Base-by-base conservation (phyloP, 2,888 invertebrate genomes). In the Peribatodes rhomboidaria region DNA sequence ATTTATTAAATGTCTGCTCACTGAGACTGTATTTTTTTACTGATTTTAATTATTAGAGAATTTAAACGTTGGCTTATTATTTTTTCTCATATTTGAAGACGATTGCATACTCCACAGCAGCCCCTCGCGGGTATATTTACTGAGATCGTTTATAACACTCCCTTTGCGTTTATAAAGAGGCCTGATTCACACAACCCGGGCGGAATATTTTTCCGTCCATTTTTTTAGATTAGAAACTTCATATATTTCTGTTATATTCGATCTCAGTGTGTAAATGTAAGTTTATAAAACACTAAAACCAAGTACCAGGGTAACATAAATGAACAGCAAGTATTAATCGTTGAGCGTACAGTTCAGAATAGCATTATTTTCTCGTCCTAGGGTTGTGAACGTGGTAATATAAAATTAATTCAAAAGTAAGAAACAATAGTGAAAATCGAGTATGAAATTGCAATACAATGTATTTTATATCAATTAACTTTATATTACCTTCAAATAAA, bases 251-350 rank as follows among this genome's bases (percentile, higher is more conserved):
- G 27, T 58, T n/a, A 59, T 63, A 59, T 67, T 65, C 52, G 67
- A 55, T 55, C 55, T 55, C 33, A 10, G 4, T 6, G 11, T 39
- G 37, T 44, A 6, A 3, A 35, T 13, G 46, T 49, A 56, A 10
- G 52, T 47, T 35, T 52, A 18, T 55, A 42, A 66, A 56, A 52
- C 46, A 39, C 47, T 57, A 64, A 52, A 61, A 69, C 69, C 69
- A 73, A 71, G 54, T 71, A 79, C 76, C 79, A 74, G 76, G 75
- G 58, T 44, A 62, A 70, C 71, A 75, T 64, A 65, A 69, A 73
- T 68, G 70, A 72, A 68, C 65, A 67, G 60, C 66, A 46, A 50
- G 65, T 57, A 58, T 56, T 53, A 61, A 47, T 59, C n/a, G 6
- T 42, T 47, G 56, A 54, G 55, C 39, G 20, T 35, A 46, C 8